These are phyloP conservation scores for Octodon degus DNA, from an alignment of 2,113 vertebrate genomes.

Conservation along the genomic window DNA sequence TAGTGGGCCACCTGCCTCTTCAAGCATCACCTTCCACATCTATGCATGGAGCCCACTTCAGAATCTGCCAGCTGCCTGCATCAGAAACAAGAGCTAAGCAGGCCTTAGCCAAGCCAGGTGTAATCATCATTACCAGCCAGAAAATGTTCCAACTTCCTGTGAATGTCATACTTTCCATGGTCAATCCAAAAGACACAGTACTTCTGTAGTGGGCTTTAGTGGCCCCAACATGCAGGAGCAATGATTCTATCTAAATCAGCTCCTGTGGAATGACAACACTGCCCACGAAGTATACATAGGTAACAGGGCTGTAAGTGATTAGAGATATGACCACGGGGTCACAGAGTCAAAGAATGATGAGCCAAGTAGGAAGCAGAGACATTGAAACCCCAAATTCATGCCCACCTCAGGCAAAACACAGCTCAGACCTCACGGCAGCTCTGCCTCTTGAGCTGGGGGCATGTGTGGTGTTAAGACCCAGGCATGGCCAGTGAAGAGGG, in stretches of 20 bases:
- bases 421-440: not conserved
- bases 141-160: not conserved
- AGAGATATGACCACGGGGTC: not conserved
- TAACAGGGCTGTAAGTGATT: not conserved
- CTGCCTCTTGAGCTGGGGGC: not conserved
- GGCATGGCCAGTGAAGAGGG: not conserved
- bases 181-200: constrained; percentile 42
- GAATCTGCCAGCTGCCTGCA: not conserved
- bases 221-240: constrained; percentile 21
- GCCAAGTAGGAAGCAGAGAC: not conserved
- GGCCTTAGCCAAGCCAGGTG: not conserved
- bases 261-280: not conserved
- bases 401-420: not conserved
- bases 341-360: not conserved
- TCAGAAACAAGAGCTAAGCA: not conserved
- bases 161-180: not conserved
- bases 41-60: not conserved
- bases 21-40: not conserved
- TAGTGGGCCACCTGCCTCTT: not conserved
- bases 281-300: not conserved
- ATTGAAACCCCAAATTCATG: not conserved
- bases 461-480: too few relatives aligned
- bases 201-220: not conserved
- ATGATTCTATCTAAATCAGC: constrained; percentile 45
- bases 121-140: not conserved